These are phyloP conservation scores for Drosophila testacea DNA, from an alignment of 2,888 invertebrate species.

Conservation along the genomic window DNA sequence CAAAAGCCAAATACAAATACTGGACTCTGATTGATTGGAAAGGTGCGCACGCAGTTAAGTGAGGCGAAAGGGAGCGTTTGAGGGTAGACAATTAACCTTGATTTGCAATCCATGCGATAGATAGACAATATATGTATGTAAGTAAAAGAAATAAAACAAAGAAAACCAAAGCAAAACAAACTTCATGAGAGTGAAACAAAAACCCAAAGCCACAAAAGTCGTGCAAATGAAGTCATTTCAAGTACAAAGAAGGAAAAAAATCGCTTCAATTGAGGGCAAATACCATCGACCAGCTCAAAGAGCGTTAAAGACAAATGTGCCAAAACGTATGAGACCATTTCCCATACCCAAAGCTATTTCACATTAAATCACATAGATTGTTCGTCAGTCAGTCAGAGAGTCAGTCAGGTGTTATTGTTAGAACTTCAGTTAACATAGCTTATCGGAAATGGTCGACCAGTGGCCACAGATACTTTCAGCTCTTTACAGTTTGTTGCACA, in stretches of 20 bases:
- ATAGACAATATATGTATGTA: slow-evolving; percentile 15
- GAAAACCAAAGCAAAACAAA: slow-evolving; percentile 22
- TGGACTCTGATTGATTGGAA: slow-evolving; percentile 59
- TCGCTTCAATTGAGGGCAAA: slow-evolving; percentile 63
- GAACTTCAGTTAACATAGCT: slow-evolving; percentile 29
- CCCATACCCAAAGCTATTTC: background rate
- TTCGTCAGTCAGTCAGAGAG: background rate
- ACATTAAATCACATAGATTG: slow-evolving; percentile 6
- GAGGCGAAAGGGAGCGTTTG: background rate
- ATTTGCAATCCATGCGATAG: slow-evolving; percentile 49
- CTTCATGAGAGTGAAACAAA: slow-evolving; percentile 12
- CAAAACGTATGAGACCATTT: slow-evolving; percentile 32
- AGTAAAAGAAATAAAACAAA: slow-evolving; percentile 23
- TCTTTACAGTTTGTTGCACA: slow-evolving; percentile 49
- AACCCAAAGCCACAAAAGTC: slow-evolving; percentile 47
- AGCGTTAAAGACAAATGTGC: slow-evolving; percentile 32
- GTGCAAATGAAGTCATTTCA: slow-evolving; percentile 77
- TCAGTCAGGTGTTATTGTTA: slow-evolving; percentile 29
- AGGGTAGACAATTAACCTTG: slow-evolving; percentile 51
- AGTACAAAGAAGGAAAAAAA: slow-evolving; percentile 38
- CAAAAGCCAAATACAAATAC: slow-evolving; percentile 34
- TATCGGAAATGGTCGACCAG: slow-evolving; percentile 57
- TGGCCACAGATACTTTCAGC: slow-evolving; percentile 33
- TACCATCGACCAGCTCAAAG: slow-evolving; percentile 24
- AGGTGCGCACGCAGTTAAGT: slow-evolving; percentile 52